These are phyloP conservation scores for Poecilia picta DNA, from an alignment of 2,797 vertebrate genomes.

Conservation along the genomic window DNA sequence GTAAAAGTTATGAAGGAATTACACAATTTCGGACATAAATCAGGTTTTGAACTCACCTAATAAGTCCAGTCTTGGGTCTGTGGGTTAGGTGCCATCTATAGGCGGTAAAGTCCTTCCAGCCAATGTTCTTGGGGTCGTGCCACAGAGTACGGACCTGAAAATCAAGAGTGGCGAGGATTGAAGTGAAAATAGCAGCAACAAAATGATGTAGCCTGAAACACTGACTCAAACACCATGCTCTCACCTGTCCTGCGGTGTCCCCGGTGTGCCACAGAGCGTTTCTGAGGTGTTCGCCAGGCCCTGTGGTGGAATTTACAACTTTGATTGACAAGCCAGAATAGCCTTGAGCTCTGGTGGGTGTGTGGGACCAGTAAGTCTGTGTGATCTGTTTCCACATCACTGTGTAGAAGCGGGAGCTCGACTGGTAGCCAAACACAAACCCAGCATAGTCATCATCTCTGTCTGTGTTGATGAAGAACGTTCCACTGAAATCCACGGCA, in stretches of 20 bases:
- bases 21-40: not conserved
- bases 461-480: conserved; percentile 99
- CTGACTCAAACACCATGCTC: not conserved
- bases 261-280: conserved; percentile 99
- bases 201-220: not conserved
- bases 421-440: conserved; percentile 98
- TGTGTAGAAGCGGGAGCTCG: conserved; percentile 97
- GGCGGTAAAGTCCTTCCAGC: conserved; percentile 99
- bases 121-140: conserved; percentile 97
- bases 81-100: conserved; percentile 98
- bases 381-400: conserved; percentile 99
- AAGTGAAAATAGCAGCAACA: conserved; percentile 20
- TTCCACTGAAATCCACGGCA: conserved; percentile 97
- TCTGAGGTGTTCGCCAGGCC: conserved; percentile 96
- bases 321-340: conserved; percentile 98
- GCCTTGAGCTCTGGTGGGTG: conserved; percentile 95
- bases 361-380: conserved; percentile 95
- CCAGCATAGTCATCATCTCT: conserved; percentile 98
- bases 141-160: conserved; percentile 94
- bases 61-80: conserved; percentile 96
- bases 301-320: conserved; percentile 97
- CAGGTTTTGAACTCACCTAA: conserved; percentile 83
- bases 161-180: conserved; percentile 25
- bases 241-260: conserved; percentile 94
- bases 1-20: not conserved